Evolutionary conservation across 2,797 vertebrate genomes (phyloP), one percentile per base, ranked within the genome.

Genomic region (Poeciliopsis paucimaculata): DNA sequence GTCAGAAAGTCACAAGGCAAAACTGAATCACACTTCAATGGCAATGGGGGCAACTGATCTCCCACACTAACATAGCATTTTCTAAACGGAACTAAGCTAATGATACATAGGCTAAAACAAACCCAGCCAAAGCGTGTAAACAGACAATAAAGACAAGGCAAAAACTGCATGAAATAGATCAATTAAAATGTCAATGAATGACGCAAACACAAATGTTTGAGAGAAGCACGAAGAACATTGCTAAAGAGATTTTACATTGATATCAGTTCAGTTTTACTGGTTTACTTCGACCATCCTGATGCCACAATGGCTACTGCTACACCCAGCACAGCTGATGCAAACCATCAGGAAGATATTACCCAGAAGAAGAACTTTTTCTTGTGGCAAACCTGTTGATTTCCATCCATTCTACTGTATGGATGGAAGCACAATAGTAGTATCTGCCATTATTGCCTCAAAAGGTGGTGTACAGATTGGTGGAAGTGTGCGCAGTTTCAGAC

Each of bases 1-100:
- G 71, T 7, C 7, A 49, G 71, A 47, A 73, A 73, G 23, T 73
- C 71, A 72, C 46, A 72, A 4, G 71, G 28, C n/a, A n/a, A n/a
- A n/a, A n/a, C n/a, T n/a, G n/a, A n/a, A n/a, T n/a, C n/a, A n/a
- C n/a, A n/a, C n/a, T n/a, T n/a, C n/a, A n/a, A n/a, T n/a, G n/a
- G n/a, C n/a, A n/a, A n/a, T n/a, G n/a, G n/a, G n/a, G n/a, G n/a
- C n/a, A n/a, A n/a, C n/a, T n/a, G n/a, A n/a, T n/a, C n/a, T n/a
- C n/a, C n/a, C n/a, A n/a, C n/a, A n/a, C n/a, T n/a, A 12, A 60
- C 55, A 31, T 60, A 60, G 28, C 55, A 28, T 60, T 31, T 31
- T 13, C 12, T 31, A 60, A 60, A 31, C 2, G 4, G 31, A 3
- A 28, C 4, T 60, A 60, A 57, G 55, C 11, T 57, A 57, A 28